Conservation (phyloP, 2,888 invertebrate genomes). For the Hecatera dysodea region DNA sequence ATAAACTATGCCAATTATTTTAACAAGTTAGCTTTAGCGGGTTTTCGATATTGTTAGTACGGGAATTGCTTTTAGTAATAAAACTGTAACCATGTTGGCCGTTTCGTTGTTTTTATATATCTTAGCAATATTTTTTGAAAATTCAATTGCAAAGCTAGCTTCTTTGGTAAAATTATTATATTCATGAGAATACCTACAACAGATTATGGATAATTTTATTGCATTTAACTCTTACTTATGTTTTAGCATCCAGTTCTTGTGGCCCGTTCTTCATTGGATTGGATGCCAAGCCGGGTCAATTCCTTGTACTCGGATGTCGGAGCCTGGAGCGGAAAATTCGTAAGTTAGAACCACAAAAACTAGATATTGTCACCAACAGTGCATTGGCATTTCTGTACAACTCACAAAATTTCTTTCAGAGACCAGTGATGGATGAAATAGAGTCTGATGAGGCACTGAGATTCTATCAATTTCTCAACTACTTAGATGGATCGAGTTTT, state of each 20-base stretch:
- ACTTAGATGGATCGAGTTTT: conserved; percentile 88
- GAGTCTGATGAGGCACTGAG: conserved; percentile 88
- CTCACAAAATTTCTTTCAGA: conserved; percentile 70
- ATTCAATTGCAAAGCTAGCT: conserved; percentile 45
- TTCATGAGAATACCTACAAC: not conserved
- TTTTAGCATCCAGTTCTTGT: conserved; percentile 86
- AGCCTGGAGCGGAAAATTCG: conserved; percentile 89
- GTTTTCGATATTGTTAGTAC: not conserved
- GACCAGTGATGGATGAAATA: conserved; percentile 89
- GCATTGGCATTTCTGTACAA: not conserved
- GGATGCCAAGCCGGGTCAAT: conserved; percentile 89
- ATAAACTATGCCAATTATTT: conserved; percentile 31
- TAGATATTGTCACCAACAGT: not conserved
- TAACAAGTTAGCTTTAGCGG: conserved; percentile 5
- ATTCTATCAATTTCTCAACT: conserved; percentile 88
- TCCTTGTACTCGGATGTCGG: conserved; percentile 88
- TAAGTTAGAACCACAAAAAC: conserved; percentile 66
- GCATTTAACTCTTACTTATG: not conserved
- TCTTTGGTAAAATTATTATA: conserved; percentile 54
- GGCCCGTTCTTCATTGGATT: conserved; percentile 85
- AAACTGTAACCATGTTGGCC: conserved; percentile 33
- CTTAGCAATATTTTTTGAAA: conserved; percentile 18
- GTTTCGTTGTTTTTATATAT: conserved; percentile 19
- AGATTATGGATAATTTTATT: not conserved
- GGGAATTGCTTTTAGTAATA: not conserved